Evolutionary conservation across 2,797 vertebrate species (phyloP).

Genomic region (Phalanger gymnotis): DNA sequence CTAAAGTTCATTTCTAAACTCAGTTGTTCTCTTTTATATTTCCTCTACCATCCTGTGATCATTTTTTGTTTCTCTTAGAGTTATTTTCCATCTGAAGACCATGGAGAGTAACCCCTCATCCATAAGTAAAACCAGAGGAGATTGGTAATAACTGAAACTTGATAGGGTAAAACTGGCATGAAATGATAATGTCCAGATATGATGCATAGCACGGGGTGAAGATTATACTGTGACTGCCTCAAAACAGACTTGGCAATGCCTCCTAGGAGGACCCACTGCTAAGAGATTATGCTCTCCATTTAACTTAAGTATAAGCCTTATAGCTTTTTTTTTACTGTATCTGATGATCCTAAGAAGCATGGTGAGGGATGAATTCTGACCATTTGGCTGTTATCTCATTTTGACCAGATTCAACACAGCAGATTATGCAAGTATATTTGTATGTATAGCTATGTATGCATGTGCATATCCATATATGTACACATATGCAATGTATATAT

Average conservation of each 20-base stretch:
- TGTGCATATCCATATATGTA: neutral
- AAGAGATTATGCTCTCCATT: slow-evolving; percentile 29
- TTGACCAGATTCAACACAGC: neutral
- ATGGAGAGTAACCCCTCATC: neutral
- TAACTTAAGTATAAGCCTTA: slow-evolving; percentile 40
- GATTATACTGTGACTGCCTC: neutral
- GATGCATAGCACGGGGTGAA: slow-evolving; percentile 32
- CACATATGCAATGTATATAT: too few species aligned
- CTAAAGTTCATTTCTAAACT: neutral
- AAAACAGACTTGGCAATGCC: neutral
- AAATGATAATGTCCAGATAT: slow-evolving; percentile 30
- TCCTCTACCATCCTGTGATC: neutral
- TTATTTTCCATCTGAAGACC: slow-evolving; percentile 2
- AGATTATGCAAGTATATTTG: neutral
- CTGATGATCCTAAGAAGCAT: slow-evolving; percentile 30
- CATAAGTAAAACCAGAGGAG: slow-evolving; percentile 23
- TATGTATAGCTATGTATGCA: neutral
- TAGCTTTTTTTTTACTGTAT: slow-evolving; percentile 9
- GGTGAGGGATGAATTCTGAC: neutral
- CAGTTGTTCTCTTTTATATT: neutral
- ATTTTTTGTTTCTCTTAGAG: neutral
- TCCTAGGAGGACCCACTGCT: neutral
- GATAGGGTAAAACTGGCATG: slow-evolving; percentile 13
- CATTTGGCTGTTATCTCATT: neutral
- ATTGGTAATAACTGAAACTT: slow-evolving; percentile 25